Percentiles rank a stretch among this genome's conserved stretches.
Evolutionary conservation across 2,888 invertebrate species (phyloP).

Genomic region (Cataglyphis rosenhaueri): DNA sequence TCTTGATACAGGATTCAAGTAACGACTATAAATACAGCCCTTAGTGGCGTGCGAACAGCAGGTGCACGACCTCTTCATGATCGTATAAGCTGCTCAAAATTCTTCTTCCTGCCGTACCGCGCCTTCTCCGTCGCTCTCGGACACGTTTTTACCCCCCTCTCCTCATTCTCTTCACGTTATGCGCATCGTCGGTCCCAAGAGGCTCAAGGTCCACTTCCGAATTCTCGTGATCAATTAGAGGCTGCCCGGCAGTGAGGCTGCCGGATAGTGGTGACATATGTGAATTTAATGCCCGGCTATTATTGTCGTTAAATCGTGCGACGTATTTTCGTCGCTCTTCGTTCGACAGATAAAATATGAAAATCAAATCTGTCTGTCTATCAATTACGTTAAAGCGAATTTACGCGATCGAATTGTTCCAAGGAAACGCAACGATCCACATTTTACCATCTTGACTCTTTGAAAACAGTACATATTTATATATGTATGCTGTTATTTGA

Average conservation of each 20-base stretch:
- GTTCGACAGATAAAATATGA: conserved; percentile 15
- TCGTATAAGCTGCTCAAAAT: conserved; percentile 66
- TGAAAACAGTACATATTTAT: neutral
- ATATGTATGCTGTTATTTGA: neutral
- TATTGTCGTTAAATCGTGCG: conserved; percentile 57
- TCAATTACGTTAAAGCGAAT: conserved; percentile 39
- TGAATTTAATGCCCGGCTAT: conserved; percentile 62
- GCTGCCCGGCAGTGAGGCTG: conserved; percentile 14
- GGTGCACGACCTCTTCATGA: conserved; percentile 82
- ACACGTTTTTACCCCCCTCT: conserved; percentile 29
- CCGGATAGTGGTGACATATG: conserved; percentile 61
- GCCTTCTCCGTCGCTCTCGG: conserved; percentile 54
- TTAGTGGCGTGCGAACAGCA: conserved; percentile 77
- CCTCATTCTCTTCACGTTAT: neutral
- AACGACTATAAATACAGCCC: conserved; percentile 46
- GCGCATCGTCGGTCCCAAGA: neutral
- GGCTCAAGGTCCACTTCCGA: conserved; percentile 73
- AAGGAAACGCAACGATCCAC: neutral
- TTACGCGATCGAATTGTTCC: conserved; percentile 45
- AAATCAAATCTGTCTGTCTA: conserved; percentile 9
- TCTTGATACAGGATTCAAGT: conserved; percentile 33
- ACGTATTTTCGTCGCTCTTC: neutral
- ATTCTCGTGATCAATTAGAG: conserved; percentile 76
- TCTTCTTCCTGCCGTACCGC: conserved; percentile 65
- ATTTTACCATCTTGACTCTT: neutral